Percentiles rank a stretch among this genome's conserved stretches.
Evolutionary conservation across 2,797 vertebrate species (phyloP).

Genomic region (Megaceryle alcyon): DNA sequence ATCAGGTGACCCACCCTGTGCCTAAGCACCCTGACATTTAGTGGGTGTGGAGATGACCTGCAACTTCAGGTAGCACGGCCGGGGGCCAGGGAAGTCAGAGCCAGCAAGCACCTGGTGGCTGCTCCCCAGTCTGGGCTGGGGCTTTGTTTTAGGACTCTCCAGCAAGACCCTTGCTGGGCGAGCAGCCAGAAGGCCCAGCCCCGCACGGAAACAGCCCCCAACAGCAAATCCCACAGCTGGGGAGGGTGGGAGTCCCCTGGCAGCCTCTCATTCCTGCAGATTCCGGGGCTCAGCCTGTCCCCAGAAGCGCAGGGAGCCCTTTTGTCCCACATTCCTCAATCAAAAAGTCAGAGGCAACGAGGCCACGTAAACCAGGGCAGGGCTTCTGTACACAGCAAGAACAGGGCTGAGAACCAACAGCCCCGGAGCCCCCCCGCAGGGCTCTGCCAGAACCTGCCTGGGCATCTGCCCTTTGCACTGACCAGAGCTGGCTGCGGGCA

Average conservation of each 20-base stretch:
- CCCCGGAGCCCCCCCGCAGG: neutral
- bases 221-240: accelerated
- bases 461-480: accelerated
- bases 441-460: accelerated
- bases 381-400: neutral
- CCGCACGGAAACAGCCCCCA: neutral
- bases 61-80: accelerated
- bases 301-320: accelerated
- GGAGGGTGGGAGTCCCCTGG: accelerated
- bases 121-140: neutral
- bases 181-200: neutral
- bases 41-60: neutral
- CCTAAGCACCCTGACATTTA: accelerated
- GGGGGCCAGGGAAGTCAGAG: accelerated
- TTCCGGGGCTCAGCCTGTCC: accelerated
- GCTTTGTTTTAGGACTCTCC: neutral
- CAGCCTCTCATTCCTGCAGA: neutral
- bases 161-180: accelerated
- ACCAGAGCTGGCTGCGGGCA: neutral
- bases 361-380: neutral
- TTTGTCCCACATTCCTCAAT: accelerated
- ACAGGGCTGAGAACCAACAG: neutral
- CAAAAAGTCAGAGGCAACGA: neutral
- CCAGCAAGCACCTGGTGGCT: neutral
- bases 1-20: accelerated